Evolutionary conservation across 2,888 invertebrate genomes (phyloP).

Genomic region (Morpho helenor): DNA sequence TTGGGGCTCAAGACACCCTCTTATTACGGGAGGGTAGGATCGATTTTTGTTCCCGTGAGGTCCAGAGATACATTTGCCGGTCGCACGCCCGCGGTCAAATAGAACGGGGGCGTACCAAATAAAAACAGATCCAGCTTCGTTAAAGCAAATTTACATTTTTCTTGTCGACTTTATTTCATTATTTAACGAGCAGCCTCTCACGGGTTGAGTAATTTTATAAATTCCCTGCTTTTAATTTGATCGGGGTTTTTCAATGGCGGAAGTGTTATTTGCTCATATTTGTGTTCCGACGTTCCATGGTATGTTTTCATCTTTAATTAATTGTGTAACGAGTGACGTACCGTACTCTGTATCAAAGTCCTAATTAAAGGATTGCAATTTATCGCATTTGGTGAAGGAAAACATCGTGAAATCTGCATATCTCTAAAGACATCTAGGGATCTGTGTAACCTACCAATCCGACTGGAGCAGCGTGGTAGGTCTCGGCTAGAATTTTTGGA

Average conservation of each 20-base stretch:
- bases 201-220: slow-evolving; percentile 34
- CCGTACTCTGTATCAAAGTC: too few species aligned
- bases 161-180: slow-evolving; percentile 53
- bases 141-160: slow-evolving; percentile 68
- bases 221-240: slow-evolving; percentile 42
- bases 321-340: too few species aligned
- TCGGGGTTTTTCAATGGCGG: slow-evolving; percentile 26
- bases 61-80: neutral
- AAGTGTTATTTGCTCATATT: neutral
- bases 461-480: too few species aligned
- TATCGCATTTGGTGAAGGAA: too few species aligned
- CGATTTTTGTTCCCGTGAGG: slow-evolving; percentile 12
- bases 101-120: slow-evolving; percentile 36
- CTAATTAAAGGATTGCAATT: too few species aligned
- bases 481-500: too few species aligned
- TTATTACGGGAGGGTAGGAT: slow-evolving; percentile 28
- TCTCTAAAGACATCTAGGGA: too few species aligned
- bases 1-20: slow-evolving; percentile 10
- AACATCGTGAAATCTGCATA: too few species aligned
- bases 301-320: neutral
- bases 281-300: slow-evolving; percentile 8
- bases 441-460: too few species aligned
- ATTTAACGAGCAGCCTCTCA: slow-evolving; percentile 39
- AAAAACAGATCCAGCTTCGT: slow-evolving; percentile 63
- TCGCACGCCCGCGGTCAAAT: slow-evolving; percentile 33